Base-by-base conservation (phyloP, 2,113 vertebrate species). In the Cyanistes caeruleus region DNA sequence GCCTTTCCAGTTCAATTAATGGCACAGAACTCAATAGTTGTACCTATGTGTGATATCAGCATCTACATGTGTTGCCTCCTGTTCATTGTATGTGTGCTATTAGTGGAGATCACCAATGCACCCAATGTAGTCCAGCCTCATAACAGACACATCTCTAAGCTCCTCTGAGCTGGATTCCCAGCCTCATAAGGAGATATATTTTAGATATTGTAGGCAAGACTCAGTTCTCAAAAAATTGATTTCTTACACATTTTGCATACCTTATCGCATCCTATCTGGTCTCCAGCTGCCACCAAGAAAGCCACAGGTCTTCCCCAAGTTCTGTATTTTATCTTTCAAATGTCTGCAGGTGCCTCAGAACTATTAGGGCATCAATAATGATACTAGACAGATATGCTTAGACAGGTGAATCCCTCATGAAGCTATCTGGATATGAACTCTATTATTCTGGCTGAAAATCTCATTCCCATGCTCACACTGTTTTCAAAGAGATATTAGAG, bases 401-500 rank as follows among this genome's bases (percentile, higher is more conserved):
- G 74, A 37, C 70, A 82, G 35, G 35, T 76, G 62, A 85, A 85
- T 93, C 53, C 30, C 67, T 85, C 53, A 78, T 76, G 53, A 75
- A 27, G 27, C 18, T 64, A 41, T 76, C 83, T 65, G 44, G 49
- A 44, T 88, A 86, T 25, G 83, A 92, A 79, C 39, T 72, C 58
- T 56, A 67, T 90, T 92, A 85, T 63, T 92, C 53, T 52, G 62
- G 7, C 33, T 88, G 58, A 88, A 92, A 92, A 90, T 33, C 72
- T 95, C 62, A 79, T 96, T 95, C 75, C 52, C 30, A 14, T 75
- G 60, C 67, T 85, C 62, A 74, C 22, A 63, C 39, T 68, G 41
- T 59, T 92, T 92, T 92, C 80, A 92, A 88, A 76, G 79, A 85
- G 52, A 35, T 85, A 87, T 72, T 88, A 68, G 49, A 92, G 16